phyloP scores from a whole-genome alignment of 2,797 vertebrate genomes.

The Chelmon rostratus region DNA sequence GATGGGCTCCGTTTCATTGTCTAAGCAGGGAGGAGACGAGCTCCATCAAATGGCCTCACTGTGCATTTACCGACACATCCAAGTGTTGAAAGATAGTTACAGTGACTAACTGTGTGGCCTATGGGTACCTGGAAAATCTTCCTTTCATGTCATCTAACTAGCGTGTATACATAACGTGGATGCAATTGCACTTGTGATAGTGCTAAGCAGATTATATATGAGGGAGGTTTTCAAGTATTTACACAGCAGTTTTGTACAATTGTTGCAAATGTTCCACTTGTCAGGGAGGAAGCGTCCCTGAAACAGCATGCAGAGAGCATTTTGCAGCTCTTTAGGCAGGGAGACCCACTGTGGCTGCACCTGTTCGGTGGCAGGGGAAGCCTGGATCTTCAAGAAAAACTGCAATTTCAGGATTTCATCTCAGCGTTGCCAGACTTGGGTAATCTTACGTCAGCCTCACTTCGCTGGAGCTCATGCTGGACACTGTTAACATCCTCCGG shows the following conservation, averaged over 20 bases:
- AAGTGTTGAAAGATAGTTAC: background rate
- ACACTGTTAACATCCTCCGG: background rate
- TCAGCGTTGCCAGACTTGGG: background rate
- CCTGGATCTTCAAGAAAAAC: background rate
- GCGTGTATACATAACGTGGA: background rate
- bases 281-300: background rate
- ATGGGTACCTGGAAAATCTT: constrained; percentile 6
- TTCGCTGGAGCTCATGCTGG: background rate
- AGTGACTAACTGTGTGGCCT: background rate
- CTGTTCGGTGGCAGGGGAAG: background rate
- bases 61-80: background rate
- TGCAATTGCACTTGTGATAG: background rate
- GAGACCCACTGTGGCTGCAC: constrained; percentile 1
- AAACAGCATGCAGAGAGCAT: background rate
- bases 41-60: background rate
- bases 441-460: background rate
- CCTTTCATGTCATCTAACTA: background rate
- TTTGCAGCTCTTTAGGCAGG: constrained; percentile 3
- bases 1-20: constrained; percentile 14
- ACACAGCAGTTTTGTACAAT: constrained; percentile 1
- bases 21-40: background rate
- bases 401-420: background rate
- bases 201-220: constrained; percentile 27
- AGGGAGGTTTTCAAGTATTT: constrained; percentile 9
- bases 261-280: background rate